phyloP scores from a whole-genome alignment of 1,140 invertebrate species.

The Pogonomyrmex californicus region DNA sequence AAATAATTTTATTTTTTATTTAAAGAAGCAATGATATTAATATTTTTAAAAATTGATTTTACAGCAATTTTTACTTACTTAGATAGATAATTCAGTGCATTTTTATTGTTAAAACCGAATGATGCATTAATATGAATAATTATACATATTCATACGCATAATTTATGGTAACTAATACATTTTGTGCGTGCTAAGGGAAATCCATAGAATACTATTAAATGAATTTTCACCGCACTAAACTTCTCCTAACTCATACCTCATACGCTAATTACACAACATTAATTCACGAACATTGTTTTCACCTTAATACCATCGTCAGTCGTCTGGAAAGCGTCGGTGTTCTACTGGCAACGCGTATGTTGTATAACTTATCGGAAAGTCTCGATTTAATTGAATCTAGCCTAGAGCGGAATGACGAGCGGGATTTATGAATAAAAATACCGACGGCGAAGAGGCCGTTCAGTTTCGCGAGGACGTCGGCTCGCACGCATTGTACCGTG shows the following conservation, averaged over 20 bases:
- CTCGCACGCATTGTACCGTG: conserved; percentile 19
- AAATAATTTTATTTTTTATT: conserved; percentile 8
- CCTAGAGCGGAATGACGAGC: background rate
- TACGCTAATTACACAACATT: background rate
- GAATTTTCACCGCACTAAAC: background rate
- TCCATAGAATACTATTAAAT: background rate
- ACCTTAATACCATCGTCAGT: background rate
- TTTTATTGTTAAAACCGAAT: background rate
- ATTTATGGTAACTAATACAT: background rate
- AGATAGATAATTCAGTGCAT: background rate
- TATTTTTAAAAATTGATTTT: background rate
- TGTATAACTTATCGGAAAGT: conserved; percentile 13
- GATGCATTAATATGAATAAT: background rate
- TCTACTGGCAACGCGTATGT: background rate
- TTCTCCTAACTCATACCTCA: background rate
- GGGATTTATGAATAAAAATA: conserved; percentile 28
- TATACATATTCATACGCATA: background rate
- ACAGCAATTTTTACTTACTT: background rate
- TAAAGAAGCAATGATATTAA: background rate
- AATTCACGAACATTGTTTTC: conserved; percentile 4
- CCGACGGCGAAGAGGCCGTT: background rate
- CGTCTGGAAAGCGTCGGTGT: background rate
- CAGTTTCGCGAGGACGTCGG: conserved; percentile 12
- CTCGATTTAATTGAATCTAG: conserved; percentile 12
- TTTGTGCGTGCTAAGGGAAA: background rate